Base-by-base conservation (phyloP, 2,797 vertebrate genomes). In the Buceros bicornis region DNA sequence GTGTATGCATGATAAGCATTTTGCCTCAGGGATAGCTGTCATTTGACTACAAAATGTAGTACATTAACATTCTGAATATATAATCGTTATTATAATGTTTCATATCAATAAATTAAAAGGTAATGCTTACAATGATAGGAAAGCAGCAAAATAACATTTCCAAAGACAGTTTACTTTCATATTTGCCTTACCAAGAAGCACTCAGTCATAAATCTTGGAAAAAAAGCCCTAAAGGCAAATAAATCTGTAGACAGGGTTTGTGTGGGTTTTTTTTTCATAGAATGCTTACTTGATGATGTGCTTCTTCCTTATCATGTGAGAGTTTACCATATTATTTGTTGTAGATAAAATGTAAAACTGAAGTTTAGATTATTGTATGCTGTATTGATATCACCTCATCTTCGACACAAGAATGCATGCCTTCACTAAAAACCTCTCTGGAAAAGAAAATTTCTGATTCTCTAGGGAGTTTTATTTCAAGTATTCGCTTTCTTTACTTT, bases 21-120 rank as follows among this genome's bases (percentile, higher is more conserved):
- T 94, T 90, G 91, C 91, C 92, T 96, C 48, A 4, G 13, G 87
- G 60, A 73, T 67, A 92, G 43, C 21, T 93, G 71, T 89, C 48
- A 67, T 86, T 79, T 69, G 61, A 80, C 66, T 94, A 70, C 25
- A 83, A 91, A 94, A 90, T 84, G 4, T 82, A 54, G 66, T 86
- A 7, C 24, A 81, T 91, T 96, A 87, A 64, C n/a, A 61, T 88
- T 91, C 37, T 86, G 87, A 64, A 93, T 90, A 77, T 60, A 73
- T 96, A 90, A 91, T 82, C 0, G 0, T 60, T 78, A 73, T 57
- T 79, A 66, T 47, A 79, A 60, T 74, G 5, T 77, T 82, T 78
- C 14, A 61, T 58, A 87, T 69, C 33, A 90, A 82, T 87, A 93
- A 70, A 93, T 85, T 90, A 91, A 83, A 89, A 89, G 16, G 65